Evolutionary conservation across 2,888 invertebrate species (phyloP).

Genomic region (Apodemia zela): DNA sequence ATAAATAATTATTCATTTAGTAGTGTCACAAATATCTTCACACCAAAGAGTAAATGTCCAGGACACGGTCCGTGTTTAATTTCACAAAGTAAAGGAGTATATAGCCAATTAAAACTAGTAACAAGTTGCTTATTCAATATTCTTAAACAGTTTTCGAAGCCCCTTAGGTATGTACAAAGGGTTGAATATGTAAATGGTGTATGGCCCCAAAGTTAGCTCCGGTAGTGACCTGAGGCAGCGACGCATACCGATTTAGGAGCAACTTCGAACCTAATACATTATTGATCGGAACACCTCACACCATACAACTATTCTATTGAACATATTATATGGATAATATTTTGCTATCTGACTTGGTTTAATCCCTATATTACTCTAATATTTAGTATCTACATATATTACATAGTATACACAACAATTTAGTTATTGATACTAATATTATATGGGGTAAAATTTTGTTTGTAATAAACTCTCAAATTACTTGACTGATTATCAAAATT

Average conservation of each 20-base stretch:
- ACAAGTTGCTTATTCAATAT: conserved; percentile 10
- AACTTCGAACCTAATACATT: conserved; percentile 9
- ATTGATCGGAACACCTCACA: conserved; percentile 6
- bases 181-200: conserved; percentile 14
- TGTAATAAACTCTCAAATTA: too few species aligned
- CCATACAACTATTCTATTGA: not conserved
- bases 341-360: not conserved
- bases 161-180: conserved; percentile 14
- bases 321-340: not conserved
- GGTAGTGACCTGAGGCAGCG: conserved; percentile 10
- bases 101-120: conserved; percentile 5
- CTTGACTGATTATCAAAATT: too few species aligned
- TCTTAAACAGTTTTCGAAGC: conserved; percentile 13
- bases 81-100: not conserved
- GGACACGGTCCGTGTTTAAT: not conserved
- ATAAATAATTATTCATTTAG: too few species aligned
- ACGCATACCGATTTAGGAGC: not conserved
- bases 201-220: conserved; percentile 5
- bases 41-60: too few species aligned
- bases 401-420: too few species aligned
- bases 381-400: too few species aligned
- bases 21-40: too few species aligned
- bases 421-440: too few species aligned
- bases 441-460: too few species aligned
- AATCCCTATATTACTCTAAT: too few species aligned